Percentiles rank a stretch among this genome's conserved stretches.
phyloP scores from a whole-genome alignment of 2,888 invertebrate genomes.

The Drosophila nigricruria region DNA sequence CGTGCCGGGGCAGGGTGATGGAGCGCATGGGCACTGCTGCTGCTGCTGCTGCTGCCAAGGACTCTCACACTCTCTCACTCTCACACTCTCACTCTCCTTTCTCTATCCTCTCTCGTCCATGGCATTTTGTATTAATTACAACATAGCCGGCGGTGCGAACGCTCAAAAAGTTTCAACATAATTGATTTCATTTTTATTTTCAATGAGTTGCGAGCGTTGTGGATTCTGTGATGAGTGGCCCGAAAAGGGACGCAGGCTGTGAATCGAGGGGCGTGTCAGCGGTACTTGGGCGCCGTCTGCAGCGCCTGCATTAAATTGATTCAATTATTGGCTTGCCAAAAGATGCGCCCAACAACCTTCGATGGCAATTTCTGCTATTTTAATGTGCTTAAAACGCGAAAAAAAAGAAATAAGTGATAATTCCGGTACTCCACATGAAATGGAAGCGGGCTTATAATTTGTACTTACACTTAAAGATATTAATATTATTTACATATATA shows the following conservation, averaged over 20 bases:
- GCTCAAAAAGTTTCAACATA: slow-evolving; percentile 71
- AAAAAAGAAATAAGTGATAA: slow-evolving; percentile 1
- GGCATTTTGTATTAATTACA: slow-evolving; percentile 79
- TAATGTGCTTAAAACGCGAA: slow-evolving; percentile 44
- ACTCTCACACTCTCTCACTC: not conserved
- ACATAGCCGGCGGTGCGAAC: slow-evolving; percentile 66
- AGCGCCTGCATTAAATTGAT: slow-evolving; percentile 64
- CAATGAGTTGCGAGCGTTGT: slow-evolving; percentile 30
- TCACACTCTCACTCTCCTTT: not conserved
- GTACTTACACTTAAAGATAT: not conserved
- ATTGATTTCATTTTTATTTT: slow-evolving; percentile 76
- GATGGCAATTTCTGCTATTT: slow-evolving; percentile 34
- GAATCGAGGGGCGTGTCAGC: slow-evolving; percentile 1
- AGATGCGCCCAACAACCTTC: slow-evolving; percentile 29
- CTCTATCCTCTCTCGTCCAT: slow-evolving; percentile 12
- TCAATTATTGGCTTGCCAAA: slow-evolving; percentile 59
- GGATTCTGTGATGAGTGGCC: slow-evolving; percentile 37
- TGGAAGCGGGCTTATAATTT: not conserved
- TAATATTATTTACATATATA: rapidly evolving
- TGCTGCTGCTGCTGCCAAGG: slow-evolving; percentile 10
- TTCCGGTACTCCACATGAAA: not conserved
- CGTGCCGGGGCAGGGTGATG: slow-evolving; percentile 5
- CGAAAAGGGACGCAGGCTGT: not conserved
- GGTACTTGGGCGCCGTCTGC: slow-evolving; percentile 20
- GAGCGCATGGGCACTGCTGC: slow-evolving; percentile 1